Evolutionary conservation across 2,797 vertebrate species (phyloP).

Genomic region (Halcyon leucocephala): DNA sequence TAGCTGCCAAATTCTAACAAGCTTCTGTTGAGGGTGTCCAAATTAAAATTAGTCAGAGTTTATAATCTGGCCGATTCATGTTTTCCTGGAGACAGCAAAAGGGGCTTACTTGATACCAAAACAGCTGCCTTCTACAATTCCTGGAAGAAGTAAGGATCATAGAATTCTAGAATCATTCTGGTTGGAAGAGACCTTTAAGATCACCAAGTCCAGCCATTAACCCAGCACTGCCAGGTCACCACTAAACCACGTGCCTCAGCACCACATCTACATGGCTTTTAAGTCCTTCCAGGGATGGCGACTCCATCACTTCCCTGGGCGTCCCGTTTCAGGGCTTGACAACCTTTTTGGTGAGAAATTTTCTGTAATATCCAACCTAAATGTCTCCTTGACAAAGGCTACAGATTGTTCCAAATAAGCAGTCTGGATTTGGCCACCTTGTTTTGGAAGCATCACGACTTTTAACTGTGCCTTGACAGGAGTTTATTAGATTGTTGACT

Average conservation of each 20-base stretch:
- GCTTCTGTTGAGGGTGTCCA: not conserved
- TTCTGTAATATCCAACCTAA: not conserved
- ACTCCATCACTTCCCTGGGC: not conserved
- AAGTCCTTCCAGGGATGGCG: not conserved
- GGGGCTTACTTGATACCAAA: not conserved
- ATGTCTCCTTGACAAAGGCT: not conserved
- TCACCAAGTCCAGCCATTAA: not conserved
- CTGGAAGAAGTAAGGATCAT: not conserved
- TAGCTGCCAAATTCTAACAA: slow-evolving; percentile 17
- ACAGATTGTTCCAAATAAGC: not conserved
- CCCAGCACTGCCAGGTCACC: not conserved
- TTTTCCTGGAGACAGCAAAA: not conserved
- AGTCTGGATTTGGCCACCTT: not conserved
- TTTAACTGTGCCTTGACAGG: not conserved
- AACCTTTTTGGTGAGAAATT: not conserved
- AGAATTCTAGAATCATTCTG: not conserved
- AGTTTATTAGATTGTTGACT: not conserved
- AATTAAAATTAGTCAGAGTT: slow-evolving; percentile 11
- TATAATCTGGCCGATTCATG: not conserved
- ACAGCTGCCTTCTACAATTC: not conserved
- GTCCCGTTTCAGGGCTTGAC: not conserved
- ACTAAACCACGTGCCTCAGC: not conserved
- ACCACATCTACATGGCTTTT: not conserved
- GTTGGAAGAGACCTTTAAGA: not conserved
- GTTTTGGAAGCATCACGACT: not conserved